Base-by-base conservation (phyloP, 2,888 invertebrate genomes). In the Andrena camellia region DNA sequence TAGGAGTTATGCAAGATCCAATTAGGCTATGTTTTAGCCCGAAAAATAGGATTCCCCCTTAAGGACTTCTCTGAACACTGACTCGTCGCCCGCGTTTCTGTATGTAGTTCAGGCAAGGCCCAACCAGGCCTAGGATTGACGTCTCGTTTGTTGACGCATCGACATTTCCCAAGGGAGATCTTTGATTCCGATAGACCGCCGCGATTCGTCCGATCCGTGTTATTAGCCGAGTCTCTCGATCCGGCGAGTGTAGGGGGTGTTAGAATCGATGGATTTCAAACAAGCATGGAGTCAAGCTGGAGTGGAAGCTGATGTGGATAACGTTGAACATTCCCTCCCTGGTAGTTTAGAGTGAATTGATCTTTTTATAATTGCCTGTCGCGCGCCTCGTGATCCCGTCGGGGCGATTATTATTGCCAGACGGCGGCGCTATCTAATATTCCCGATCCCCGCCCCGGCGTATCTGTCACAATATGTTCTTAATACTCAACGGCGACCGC, bases 401-500 rank as follows among this genome's bases (percentile, higher is more conserved):
- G 17, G 29, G 33, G 26, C 64, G 42, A 70, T 71, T 71, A 72
- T 67, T 67, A 62, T 48, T 60, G n/a, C 42, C 31, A 52, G 66
- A n/a, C 35, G 59, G 4, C 5, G 64, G 64, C 29, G 52, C 33
- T 54, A 70, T 79, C 68, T 69, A 69, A 62, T 71, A 59, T 70
- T 68, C 70, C 29, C 59, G 66, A 76, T 76, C 57, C 57, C 35
- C 20, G 67, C 33, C 20, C 5, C 57, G 77, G 54, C 73, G 74
- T 67, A 76, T 80, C 82, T 86, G 84, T 85, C 78, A 84, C 74
- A 86, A 83, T 88, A 86, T 76, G 78, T 74, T 84, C 85, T 79
- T 85, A 83, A 87, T 85, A 84, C 78, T 81, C 79, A 78, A 84
- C 80, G 66, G 68, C 76, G 78, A 64, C 62, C 79, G 76, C 66